Evolutionary conservation across 1,140 invertebrate genomes (phyloP), one percentile per base, ranked within the genome.

Genomic region (Probaryconus sp.): DNA sequence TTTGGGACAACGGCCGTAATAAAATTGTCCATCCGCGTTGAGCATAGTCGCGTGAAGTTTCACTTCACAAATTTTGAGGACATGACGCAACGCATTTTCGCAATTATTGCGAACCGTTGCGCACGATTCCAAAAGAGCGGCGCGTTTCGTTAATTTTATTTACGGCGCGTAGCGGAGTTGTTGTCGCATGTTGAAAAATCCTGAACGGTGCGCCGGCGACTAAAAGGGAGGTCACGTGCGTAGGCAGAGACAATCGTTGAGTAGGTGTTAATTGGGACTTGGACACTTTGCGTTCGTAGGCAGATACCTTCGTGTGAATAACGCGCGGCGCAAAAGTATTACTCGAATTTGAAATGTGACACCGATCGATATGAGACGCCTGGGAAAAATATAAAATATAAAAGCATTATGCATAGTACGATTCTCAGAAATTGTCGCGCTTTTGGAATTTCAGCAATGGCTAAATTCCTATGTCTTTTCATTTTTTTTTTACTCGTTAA

Each of bases 201-300:
- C 28, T 30, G 38, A 35, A 24, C 50, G 58, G 50, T 30, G 37
- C 51, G 43, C 37, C 38, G 60, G 53, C 55, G 50, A 61, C 68
- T 67, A 68, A 73, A 74, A 75, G 72, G 64, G 64, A 75, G 64
- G 64, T 75, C 72, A 69, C 64, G 53, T 55, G 42, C 71, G 71
- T 75, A 64, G 71, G 71, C 51, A 21, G 71, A 55, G 31, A 69
- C 72, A 69, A 75, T 75, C 64, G 58, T 65, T 60, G 64, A 65
- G 72, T 75, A 75, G 65, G 72, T 75, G 72, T 75, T 75, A 69
- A 75, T 75, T 75, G 72, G 72, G 72, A 75, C 72, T 75, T 37
- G 64, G 50, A 50, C 64, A 53, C 47, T 68, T 74, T 65, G 60
- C 72, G 60, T 17, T 69, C 65, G 72, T 75, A 75, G 65, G 60